Conservation (phyloP, 2,888 invertebrate genomes). For the Platycheirus albimanus region DNA sequence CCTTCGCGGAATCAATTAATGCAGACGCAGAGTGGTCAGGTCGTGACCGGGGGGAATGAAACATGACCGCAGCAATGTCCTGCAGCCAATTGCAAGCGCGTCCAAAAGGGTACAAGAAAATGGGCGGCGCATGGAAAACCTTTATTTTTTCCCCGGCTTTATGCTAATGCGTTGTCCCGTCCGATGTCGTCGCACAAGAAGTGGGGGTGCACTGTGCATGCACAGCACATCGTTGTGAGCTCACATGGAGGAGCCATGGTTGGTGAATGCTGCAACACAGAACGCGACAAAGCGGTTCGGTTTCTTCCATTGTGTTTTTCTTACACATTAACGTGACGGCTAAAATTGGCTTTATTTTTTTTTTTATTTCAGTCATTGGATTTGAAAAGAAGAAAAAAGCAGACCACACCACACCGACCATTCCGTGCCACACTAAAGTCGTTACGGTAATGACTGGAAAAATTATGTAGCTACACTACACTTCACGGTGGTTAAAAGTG, state of each 20-base stretch:
- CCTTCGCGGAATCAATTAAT: slow-evolving; percentile 72
- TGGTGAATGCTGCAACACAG: slow-evolving; percentile 39
- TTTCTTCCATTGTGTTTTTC: slow-evolving; percentile 72
- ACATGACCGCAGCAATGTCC: slow-evolving; percentile 65
- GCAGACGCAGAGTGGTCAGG: slow-evolving; percentile 36
- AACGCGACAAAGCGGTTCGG: slow-evolving; percentile 65
- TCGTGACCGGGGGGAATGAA: slow-evolving; percentile 33
- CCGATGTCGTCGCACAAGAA: slow-evolving; percentile 19
- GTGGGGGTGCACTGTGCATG: slow-evolving; percentile 63
- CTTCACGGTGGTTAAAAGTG: slow-evolving; percentile 46
- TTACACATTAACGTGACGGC: slow-evolving; percentile 63
- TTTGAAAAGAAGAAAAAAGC: background rate
- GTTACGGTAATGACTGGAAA: slow-evolving; percentile 60
- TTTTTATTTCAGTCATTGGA: slow-evolving; percentile 1
- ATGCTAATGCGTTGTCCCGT: slow-evolving; percentile 62
- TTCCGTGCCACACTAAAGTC: background rate
- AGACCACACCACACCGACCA: background rate
- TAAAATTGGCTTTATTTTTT: slow-evolving; percentile 41
- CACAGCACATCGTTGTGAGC: no score
- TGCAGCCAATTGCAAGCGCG: slow-evolving; percentile 68
- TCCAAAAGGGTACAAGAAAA: slow-evolving; percentile 71
- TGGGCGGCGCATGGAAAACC: slow-evolving; percentile 71
- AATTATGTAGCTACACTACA: slow-evolving; percentile 28
- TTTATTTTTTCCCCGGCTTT: slow-evolving; percentile 42
- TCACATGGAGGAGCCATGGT: slow-evolving; percentile 50